Conservation (phyloP, 2,888 invertebrate species). For the Lasius platythorax region DNA sequence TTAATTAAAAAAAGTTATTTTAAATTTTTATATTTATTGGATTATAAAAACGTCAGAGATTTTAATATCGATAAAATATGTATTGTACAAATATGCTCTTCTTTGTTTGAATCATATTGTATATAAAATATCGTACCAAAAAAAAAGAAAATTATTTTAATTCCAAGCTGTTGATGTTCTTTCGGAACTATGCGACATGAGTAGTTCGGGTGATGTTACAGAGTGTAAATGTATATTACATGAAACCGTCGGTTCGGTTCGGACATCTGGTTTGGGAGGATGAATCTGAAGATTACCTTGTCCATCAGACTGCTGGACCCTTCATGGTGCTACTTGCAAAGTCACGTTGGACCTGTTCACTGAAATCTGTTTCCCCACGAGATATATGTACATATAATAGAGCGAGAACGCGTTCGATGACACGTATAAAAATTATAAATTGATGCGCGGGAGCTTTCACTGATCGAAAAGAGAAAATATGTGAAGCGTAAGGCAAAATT, state of each 20-base stretch:
- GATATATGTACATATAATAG: slow-evolving; percentile 28
- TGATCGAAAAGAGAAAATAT: slow-evolving; percentile 28
- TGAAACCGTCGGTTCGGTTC: slow-evolving; percentile 44
- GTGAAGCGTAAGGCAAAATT: too few species aligned
- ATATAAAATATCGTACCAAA: not conserved
- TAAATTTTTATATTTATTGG: not conserved
- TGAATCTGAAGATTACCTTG: slow-evolving; percentile 69
- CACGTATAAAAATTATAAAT: slow-evolving; percentile 63
- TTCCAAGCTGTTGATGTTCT: not conserved
- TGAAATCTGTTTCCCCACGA: slow-evolving; percentile 58
- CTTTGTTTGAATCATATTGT: not conserved
- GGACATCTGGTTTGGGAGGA: slow-evolving; percentile 71
- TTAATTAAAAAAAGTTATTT: not conserved
- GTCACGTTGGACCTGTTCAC: slow-evolving; percentile 72
- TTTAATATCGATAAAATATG: not conserved
- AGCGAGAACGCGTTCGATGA: slow-evolving; percentile 62
- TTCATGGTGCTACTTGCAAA: slow-evolving; percentile 61
- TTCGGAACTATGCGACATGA: slow-evolving; percentile 3
- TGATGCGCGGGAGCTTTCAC: slow-evolving; percentile 44
- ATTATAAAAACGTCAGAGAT: not conserved
- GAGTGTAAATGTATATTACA: slow-evolving; percentile 43
- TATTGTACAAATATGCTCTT: not conserved
- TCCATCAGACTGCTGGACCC: slow-evolving; percentile 56
- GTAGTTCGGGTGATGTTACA: slow-evolving; percentile 58
- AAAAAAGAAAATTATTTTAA: not conserved